A percentile compares a stretch with the other conserved stretches of the same genome.
phyloP scores from a whole-genome alignment of 2,888 invertebrate species.

The Aporophyla nigra region DNA sequence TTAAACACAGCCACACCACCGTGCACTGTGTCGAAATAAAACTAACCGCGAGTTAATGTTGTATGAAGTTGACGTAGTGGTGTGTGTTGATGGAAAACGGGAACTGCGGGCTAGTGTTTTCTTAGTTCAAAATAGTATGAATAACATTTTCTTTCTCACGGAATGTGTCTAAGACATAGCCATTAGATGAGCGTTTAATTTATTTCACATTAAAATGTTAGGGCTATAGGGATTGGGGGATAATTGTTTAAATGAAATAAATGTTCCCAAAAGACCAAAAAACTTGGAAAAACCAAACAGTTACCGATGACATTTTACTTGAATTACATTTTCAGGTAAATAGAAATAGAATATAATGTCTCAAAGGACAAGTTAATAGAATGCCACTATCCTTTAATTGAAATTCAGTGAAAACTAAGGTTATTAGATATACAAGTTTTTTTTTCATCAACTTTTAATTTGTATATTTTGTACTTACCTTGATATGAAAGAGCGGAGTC shows the following conservation, averaged over 20 bases:
- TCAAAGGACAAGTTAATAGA: background rate
- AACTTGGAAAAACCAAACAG: background rate
- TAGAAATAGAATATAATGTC: background rate
- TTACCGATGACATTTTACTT: too few relatives aligned
- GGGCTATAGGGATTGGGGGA: background rate
- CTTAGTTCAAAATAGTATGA: background rate
- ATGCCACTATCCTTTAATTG: background rate
- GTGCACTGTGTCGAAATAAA: conserved; percentile 64
- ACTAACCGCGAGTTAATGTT: conserved; percentile 45
- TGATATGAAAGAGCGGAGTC: too few relatives aligned
- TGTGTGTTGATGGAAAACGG: conserved; percentile 52
- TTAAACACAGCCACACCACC: conserved; percentile 72
- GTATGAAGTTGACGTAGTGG: conserved; percentile 44
- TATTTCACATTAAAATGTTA: background rate
- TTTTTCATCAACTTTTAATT: too few relatives aligned
- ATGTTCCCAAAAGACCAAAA: background rate
- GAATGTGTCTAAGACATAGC: background rate
- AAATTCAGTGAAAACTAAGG: background rate
- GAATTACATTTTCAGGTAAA: background rate
- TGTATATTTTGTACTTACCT: too few relatives aligned
- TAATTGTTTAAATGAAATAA: background rate
- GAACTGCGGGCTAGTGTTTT: background rate
- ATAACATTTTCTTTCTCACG: conserved; percentile 10
- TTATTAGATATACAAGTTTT: too few relatives aligned
- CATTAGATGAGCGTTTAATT: background rate